Conservation (phyloP, 1,140 invertebrate genomes). For the Lithobius niger region DNA sequence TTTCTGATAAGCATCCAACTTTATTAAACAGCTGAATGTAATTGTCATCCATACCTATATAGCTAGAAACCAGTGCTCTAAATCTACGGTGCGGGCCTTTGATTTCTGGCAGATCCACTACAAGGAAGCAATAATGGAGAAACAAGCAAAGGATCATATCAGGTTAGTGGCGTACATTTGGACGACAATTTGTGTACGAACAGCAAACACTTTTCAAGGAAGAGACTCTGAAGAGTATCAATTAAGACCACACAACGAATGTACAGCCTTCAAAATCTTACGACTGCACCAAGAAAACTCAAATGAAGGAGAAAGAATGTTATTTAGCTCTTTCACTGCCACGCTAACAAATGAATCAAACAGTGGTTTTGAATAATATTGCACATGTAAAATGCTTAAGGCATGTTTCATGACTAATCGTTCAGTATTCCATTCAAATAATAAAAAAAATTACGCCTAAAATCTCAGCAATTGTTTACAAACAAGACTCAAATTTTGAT, state of each 20-base stretch:
- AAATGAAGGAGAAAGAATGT: too few species aligned
- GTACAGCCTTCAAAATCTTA: not conserved
- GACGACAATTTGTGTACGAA: not conserved
- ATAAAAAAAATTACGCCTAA: too few species aligned
- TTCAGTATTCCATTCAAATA: too few species aligned
- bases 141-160: conserved; percentile 17
- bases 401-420: too few species aligned
- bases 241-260: too few species aligned
- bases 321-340: too few species aligned
- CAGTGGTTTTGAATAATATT: too few species aligned
- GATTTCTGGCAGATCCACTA: conserved; percentile 92
- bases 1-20: not conserved
- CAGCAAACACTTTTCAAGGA: not conserved
- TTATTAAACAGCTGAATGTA: not conserved
- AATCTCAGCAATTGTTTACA: too few species aligned
- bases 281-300: not conserved
- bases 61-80: conserved; percentile 91
- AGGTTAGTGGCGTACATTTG: conserved; percentile 14
- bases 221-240: not conserved
- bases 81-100: conserved; percentile 96
- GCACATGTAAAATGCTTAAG: too few species aligned
- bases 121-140: conserved; percentile 20
- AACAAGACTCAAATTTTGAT: too few species aligned
- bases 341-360: too few species aligned
- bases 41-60: conserved; percentile 71